Evolutionary conservation across 2,888 invertebrate species (phyloP), one percentile per base, ranked within the genome.

Genomic region (Melanostoma mellinum): DNA sequence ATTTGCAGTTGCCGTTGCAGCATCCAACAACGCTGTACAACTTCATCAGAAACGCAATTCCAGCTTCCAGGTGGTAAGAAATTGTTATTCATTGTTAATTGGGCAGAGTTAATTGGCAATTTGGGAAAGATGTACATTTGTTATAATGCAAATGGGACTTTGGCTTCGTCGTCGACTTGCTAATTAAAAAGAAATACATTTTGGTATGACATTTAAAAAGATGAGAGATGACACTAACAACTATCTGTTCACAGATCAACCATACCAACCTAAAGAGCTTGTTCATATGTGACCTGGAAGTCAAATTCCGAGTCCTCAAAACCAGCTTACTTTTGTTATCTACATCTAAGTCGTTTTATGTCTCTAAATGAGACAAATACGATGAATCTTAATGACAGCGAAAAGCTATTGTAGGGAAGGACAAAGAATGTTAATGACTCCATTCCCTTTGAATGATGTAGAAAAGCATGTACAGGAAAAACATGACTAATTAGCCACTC

Each of bases 11-110:
- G 40, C 63, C 40, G 30, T 48, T 42, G 48, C 32, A 3, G 32
- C 42, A 52, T 44, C 75, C 2, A 36, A 48, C 8, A 35, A 60
- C 10, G 20, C 35, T 73, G 44, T 63, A 74, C 79, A 74, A 56
- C 79, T 80, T 63, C 48, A 80, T 80, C 63, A 63, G 6, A 6
- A 63, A 32, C 2, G 20, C 20, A 32, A 61, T 38, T 65, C 53
- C 33, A 36, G 20, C 20, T 20, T 20, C 20, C 60, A 44, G 55
- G 56, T 52, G 67, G 58, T 36, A 50, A 42, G 55, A 20, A 20
- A 20, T 20, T 20, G 58, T 60, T 65, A 76, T 81, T 46, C 60
- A 67, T 55, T 65, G 76, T 67, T 81, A 81, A 76, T 81, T 81
- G 76, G 67, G 60, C 60, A 71, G 67, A 72, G 71, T 81, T 60